Percentiles rank a stretch among this genome's conserved stretches.
These are phyloP conservation scores for Aromia moschata DNA, from an alignment of 2,888 invertebrate species.

Conservation along the genomic window DNA sequence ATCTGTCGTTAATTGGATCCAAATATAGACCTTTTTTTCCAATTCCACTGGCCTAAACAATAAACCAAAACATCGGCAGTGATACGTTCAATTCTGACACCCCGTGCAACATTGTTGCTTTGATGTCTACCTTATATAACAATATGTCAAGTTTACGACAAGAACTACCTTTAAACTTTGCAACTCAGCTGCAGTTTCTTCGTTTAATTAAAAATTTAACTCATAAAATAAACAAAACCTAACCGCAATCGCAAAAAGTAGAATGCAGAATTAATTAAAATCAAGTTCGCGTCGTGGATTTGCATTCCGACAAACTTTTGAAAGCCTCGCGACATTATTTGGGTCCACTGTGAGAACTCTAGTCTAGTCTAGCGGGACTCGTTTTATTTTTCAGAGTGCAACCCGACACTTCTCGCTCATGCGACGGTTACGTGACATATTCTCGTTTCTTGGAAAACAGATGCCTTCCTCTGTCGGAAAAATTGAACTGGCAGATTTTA, in stretches of 20 bases:
- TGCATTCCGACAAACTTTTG: constrained; percentile 23
- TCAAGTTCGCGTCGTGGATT: constrained; percentile 9
- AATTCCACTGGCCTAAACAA: too few species aligned
- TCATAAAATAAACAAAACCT: constrained; percentile 1
- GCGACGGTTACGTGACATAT: constrained; percentile 16
- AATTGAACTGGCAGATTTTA: not conserved
- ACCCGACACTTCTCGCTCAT: constrained; percentile 4
- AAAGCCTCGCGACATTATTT: constrained; percentile 20
- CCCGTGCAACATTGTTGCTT: too few species aligned
- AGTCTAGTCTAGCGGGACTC: constrained; percentile 19
- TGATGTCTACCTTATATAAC: too few species aligned
- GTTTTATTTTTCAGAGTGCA: constrained; percentile 20
- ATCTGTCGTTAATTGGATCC: too few species aligned
- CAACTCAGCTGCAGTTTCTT: not conserved
- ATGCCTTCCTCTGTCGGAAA: not conserved
- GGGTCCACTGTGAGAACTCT: constrained; percentile 10
- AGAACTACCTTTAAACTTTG: too few species aligned
- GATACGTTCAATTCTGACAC: too few species aligned
- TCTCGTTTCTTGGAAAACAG: constrained; percentile 8
- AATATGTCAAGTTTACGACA: too few species aligned
- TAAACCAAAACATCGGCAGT: too few species aligned
- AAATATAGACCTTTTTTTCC: too few species aligned
- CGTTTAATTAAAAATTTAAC: not conserved
- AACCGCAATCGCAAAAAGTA: constrained; percentile 4
- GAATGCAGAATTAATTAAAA: constrained; percentile 17